Conservation (phyloP, 2,797 vertebrate species). For the Clarias laeviceps region DNA sequence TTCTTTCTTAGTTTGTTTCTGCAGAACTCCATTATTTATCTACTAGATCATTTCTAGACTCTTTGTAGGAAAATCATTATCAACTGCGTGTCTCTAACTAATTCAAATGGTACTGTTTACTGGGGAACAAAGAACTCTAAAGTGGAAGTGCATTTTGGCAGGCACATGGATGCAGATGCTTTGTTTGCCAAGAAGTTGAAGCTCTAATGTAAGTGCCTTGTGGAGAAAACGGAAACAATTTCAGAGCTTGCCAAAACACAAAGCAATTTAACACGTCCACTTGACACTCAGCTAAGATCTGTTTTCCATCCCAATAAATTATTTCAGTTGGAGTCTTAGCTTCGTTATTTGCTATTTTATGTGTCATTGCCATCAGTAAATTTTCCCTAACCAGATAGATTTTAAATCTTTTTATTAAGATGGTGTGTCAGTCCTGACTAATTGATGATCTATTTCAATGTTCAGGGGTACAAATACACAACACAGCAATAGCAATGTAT, state of each 20-base stretch:
- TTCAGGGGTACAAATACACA: conserved; percentile 7
- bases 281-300: conserved; percentile 24
- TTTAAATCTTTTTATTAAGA: background rate
- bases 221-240: conserved; percentile 35
- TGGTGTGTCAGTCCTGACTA: background rate
- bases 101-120: conserved; percentile 28
- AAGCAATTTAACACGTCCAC: conserved; percentile 25
- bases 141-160: conserved; percentile 42
- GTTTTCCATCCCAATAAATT: conserved; percentile 28
- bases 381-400: background rate
- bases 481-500: background rate
- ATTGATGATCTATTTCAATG: background rate
- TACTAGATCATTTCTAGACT: background rate
- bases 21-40: background rate
- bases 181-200: conserved; percentile 39
- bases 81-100: conserved; percentile 34
- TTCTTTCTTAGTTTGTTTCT: background rate
- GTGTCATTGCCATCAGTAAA: conserved; percentile 4
- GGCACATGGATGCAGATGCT: conserved; percentile 9
- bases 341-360: background rate
- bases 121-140: conserved; percentile 21
- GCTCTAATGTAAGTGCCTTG: conserved; percentile 32
- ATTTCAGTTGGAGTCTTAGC: conserved; percentile 14
- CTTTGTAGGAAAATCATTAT: background rate
- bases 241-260: conserved; percentile 35